These are phyloP conservation scores for Papilio elwesi DNA, from an alignment of 2,888 invertebrate species.

Conservation along the genomic window DNA sequence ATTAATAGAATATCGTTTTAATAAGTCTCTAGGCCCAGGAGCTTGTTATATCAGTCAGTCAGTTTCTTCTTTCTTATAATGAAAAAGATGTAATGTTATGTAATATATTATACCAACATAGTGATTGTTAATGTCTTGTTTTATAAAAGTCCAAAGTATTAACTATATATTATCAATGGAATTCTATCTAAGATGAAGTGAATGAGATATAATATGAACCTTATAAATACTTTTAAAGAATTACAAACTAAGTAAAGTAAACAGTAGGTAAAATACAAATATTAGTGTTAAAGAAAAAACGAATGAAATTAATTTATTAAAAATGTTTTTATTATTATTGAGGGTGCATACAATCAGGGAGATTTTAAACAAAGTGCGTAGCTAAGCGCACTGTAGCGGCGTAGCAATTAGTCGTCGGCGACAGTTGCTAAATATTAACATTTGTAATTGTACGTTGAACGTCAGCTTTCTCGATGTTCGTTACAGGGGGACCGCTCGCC, in stretches of 20 bases:
- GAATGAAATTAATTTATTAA: not conserved
- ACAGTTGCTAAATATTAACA: constrained; percentile 83
- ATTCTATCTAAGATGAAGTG: too few species aligned
- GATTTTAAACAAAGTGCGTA: constrained; percentile 44
- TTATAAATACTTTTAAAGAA: too few species aligned
- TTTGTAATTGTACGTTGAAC: constrained; percentile 80
- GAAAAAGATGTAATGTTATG: too few species aligned
- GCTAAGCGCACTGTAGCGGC: constrained; percentile 57
- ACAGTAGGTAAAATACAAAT: too few species aligned
- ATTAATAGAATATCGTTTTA: not conserved
- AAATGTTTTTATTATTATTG: constrained; percentile 16
- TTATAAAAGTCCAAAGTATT: too few species aligned
- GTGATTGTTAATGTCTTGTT: too few species aligned
- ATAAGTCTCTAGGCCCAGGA: too few species aligned
- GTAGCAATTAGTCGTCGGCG: constrained; percentile 78
- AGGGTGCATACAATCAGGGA: constrained; percentile 33
- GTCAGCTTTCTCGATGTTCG: constrained; percentile 80
- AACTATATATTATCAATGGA: too few species aligned
- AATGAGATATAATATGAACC: too few species aligned
- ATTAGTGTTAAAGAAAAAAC: too few species aligned
- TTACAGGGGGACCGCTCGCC: constrained; percentile 77
- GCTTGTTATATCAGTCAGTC: not conserved
- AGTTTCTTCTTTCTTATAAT: not conserved
- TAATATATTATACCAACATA: too few species aligned
- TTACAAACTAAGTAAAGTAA: too few species aligned